These are phyloP conservation scores for Drosophila insularis DNA, from an alignment of 1,140 invertebrate species.

Conservation along the genomic window DNA sequence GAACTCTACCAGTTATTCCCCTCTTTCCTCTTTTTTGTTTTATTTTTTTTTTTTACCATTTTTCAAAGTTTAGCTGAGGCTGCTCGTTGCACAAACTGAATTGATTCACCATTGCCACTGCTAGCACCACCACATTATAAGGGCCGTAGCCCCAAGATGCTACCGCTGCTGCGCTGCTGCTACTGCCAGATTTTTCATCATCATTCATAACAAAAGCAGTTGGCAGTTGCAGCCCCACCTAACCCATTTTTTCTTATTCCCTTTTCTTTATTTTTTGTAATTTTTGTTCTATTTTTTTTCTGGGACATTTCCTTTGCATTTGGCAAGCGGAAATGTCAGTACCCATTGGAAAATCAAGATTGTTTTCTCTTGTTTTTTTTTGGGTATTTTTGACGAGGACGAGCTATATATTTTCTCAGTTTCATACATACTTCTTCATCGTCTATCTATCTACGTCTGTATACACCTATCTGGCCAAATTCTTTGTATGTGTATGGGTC, in stretches of 20 bases:
- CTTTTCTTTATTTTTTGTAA: constrained; percentile 19
- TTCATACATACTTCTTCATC: constrained; percentile 18
- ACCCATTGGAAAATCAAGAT: constrained; percentile 74
- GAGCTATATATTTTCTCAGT: constrained; percentile 25
- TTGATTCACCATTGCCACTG: constrained; percentile 60
- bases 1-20: background rate
- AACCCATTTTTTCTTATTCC: constrained; percentile 44
- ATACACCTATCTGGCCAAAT: background rate
- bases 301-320: constrained; percentile 78
- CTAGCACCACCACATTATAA: constrained; percentile 10
- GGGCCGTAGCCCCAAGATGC: constrained; percentile 14
- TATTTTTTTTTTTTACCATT: constrained; percentile 36
- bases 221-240: constrained; percentile 69
- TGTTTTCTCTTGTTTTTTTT: constrained; percentile 16
- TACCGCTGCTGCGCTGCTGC: constrained; percentile 49
- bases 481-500: constrained; percentile 15
- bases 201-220: constrained; percentile 80
- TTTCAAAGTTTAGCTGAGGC: constrained; percentile 70
- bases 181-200: constrained; percentile 78
- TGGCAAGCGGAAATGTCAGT: constrained; percentile 78
- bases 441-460: constrained; percentile 14
- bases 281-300: constrained; percentile 30
- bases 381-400: constrained; percentile 50
- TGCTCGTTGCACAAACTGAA: constrained; percentile 78
- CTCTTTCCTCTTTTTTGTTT: constrained; percentile 12